Base-by-base conservation (phyloP, 2,888 invertebrate genomes). In the Sthenelais limicola region DNA sequence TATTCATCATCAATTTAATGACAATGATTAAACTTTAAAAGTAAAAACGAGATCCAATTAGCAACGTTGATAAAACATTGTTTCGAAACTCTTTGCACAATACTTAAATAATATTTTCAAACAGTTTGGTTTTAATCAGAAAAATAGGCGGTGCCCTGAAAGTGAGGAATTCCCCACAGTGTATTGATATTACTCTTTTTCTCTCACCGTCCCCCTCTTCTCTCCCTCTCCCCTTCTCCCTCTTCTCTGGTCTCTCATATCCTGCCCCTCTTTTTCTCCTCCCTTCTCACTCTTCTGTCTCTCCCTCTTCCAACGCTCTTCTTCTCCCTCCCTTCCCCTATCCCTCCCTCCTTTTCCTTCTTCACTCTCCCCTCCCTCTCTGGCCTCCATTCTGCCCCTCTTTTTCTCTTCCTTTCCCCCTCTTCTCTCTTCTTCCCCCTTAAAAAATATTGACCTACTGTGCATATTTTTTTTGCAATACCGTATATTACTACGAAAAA, bases 341-440 rank as follows among this genome's bases (percentile, higher is more conserved):
- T 15, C 47, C 47, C n/a, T 18, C 47, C n/a, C 47, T 18, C n/a
- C 47, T 18, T 43, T 12, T 18, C n/a, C 47, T 18, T 43, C 47
- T 18, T 43, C 12, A 12, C 47, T 18, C 47, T 12, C n/a, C n/a
- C n/a, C 47, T 43, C n/a, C 47, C 47, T 43, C 47, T 15, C 47
- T 43, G 18, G 12, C 47, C 12, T 43, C 47, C 47, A 15, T 18
- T 18, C 47, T 15, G 12, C 47, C 47, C n/a, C 47, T 18, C 47
- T 18, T 18, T 43, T 18, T 18, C n/a, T 18, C 47, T 43, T 18
- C 47, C 47, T 43, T 18, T 43, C 47, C 47, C n/a, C 47, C 47
- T 43, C 47, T 18, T 43, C 47, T n/a, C 47, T 43, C 47, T 18
- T 43, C 47, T 18, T 43, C 47, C 47, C n/a, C 47, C 47, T 43